These are phyloP conservation scores for Darevskia nairensis DNA, from an alignment of 2,797 vertebrate species.

Conservation along the genomic window DNA sequence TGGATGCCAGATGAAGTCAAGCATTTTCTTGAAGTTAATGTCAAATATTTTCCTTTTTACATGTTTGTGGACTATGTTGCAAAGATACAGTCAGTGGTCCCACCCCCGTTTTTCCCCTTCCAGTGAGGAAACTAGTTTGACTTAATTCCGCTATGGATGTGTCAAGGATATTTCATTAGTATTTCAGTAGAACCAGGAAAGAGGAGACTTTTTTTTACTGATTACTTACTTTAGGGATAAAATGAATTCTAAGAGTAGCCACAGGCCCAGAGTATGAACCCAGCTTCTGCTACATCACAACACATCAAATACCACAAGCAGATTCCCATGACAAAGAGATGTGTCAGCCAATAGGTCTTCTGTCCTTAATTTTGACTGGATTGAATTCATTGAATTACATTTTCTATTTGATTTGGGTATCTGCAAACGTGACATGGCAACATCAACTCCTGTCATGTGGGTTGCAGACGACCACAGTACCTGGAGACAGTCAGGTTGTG, in stretches of 20 bases:
- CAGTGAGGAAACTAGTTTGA: not conserved
- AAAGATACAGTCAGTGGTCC: not conserved
- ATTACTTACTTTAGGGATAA: not conserved
- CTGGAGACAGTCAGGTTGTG: no score
- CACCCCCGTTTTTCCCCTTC: not conserved
- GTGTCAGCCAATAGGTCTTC: not conserved
- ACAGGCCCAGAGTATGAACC: not conserved
- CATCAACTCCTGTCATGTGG: no score
- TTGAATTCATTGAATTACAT: no score
- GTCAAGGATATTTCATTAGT: not conserved
- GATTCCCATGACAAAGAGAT: not conserved
- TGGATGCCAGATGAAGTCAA: slow-evolving; percentile 34
- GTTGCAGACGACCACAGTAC: no score
- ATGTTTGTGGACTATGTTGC: slow-evolving; percentile 20
- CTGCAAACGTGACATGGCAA: no score
- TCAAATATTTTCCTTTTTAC: slow-evolving; percentile 32
- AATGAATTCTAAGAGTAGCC: not conserved
- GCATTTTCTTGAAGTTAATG: slow-evolving; percentile 17
- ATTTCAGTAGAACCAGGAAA: slow-evolving; percentile 9
- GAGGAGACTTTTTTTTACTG: not conserved
- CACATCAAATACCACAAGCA: not conserved
- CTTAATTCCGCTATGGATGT: not conserved
- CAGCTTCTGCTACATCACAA: not conserved
- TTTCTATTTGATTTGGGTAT: no score
- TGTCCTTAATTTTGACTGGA: no score